These are phyloP conservation scores for Ptychoptera contaminata DNA, from an alignment of 2,888 invertebrate species.

Conservation along the genomic window DNA sequence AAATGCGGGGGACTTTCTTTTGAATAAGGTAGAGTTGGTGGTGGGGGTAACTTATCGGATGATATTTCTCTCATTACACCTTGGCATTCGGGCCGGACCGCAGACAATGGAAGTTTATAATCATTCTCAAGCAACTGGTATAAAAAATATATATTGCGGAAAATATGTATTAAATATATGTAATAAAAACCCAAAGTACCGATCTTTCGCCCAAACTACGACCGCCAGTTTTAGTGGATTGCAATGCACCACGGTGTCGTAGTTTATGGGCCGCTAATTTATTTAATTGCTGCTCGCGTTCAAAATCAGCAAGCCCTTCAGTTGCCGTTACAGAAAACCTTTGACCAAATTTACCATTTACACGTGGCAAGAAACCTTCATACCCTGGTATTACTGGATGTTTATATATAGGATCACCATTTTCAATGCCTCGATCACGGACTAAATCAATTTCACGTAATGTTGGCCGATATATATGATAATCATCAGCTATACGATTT, in stretches of 20 bases:
- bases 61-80: constrained; percentile 44
- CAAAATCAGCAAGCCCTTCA: constrained; percentile 57
- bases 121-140: constrained; percentile 48
- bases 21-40: constrained; percentile 17
- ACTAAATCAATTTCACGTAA: constrained; percentile 49
- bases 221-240: constrained; percentile 17
- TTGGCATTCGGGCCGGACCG: constrained; percentile 50
- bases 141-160: background rate
- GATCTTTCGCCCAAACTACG: constrained; percentile 22
- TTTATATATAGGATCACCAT: constrained; percentile 50
- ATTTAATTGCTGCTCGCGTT: constrained; percentile 41
- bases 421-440: constrained; percentile 36
- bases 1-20: constrained; percentile 26
- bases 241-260: constrained; percentile 19
- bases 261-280: constrained; percentile 32
- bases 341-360: constrained; percentile 51
- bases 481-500: constrained; percentile 24
- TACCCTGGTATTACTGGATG: constrained; percentile 63
- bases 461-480: constrained; percentile 43
- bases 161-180: background rate
- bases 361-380: constrained; percentile 46
- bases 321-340: constrained; percentile 55
- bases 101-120: constrained; percentile 50
- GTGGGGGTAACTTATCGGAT: constrained; percentile 33
- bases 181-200: constrained; percentile 12